Base-by-base conservation (phyloP, 2,888 invertebrate species). In the Patella ulyssiponensis region DNA sequence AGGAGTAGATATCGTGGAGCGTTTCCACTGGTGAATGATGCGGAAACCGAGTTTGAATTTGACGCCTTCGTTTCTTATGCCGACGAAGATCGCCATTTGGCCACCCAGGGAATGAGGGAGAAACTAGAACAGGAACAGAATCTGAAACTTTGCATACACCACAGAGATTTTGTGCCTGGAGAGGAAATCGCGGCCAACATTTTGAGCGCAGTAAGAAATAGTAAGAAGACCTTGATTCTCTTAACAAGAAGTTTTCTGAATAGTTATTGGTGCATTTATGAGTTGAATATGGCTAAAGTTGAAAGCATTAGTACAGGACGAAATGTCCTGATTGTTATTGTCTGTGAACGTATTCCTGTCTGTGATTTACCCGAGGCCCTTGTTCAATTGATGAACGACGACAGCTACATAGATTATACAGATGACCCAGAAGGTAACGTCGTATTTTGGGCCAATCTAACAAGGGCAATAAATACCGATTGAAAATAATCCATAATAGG, bases 201-300 rank as follows among this genome's bases (percentile, higher is more conserved):
- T 51, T 69, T 80, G 23, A 53, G 76, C 33, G 82, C 81, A 1
- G 78, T 83, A 11, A 74, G 77, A 52, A 76, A 75, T 33, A 78
- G 78, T n/a, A 54, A 74, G 5, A 80, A 77, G 58, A 80, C 81
- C 14, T 14, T 83, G 44, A 73, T 81, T 27, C 17, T 81, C 7
- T 54, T 83, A 69, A 78, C 81, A 11, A 56, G 71, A 7, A 69
- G 44, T 44, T 83, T 81, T 75, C 52, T 81, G 17, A 58, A 58
- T 14, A 81, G 81, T 69, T 71, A 79, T 23, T 83, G 82, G 82
- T 83, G 82, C 51, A 64, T 76, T 23, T 82, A 77, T 54, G 82
- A 82, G 72, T 74, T 82, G 76, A 78, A 82, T 52, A 81, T 82
- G 80, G 82, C 81, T 2, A 75, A 77, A 12, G 74, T 82, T 73